Conservation (phyloP, 2,113 vertebrate species). For the Pyxicephalus adspersus region DNA sequence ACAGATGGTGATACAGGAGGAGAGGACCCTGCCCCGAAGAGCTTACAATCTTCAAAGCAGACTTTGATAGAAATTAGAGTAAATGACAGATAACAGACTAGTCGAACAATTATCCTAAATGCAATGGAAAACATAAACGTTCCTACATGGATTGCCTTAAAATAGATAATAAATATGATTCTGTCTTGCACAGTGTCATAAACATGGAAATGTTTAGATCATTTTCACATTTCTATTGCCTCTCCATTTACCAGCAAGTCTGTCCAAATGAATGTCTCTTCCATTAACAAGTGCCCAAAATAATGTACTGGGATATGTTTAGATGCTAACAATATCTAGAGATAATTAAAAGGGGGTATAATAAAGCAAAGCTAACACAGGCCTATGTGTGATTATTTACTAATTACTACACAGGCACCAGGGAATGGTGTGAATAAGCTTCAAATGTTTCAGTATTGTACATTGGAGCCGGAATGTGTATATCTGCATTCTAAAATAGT, state of each 20-base stretch:
- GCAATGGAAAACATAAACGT: no score
- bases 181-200: not conserved
- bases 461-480: not conserved
- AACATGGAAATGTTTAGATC: not conserved
- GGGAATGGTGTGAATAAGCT: constrained; percentile 18
- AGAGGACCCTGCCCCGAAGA: no score
- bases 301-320: constrained; percentile 48
- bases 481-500: not conserved
- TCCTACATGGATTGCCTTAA: no score
- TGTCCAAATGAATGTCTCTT: constrained; percentile 36
- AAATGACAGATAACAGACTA: no score
- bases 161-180: no score
- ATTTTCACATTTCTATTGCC: constrained; percentile 28
- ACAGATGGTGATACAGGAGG: no score
- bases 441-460: not conserved
- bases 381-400: constrained; percentile 41
- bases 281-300: constrained; percentile 51
- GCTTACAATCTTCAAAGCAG: no score
- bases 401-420: constrained; percentile 50
- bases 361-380: constrained; percentile 36
- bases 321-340: constrained; percentile 39
- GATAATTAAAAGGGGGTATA: constrained; percentile 39
- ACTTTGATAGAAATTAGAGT: no score
- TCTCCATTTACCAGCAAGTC: constrained; percentile 10
- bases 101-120: no score